phyloP scores from a whole-genome alignment of 2,797 vertebrate species.

The Sebastes aleutianus region DNA sequence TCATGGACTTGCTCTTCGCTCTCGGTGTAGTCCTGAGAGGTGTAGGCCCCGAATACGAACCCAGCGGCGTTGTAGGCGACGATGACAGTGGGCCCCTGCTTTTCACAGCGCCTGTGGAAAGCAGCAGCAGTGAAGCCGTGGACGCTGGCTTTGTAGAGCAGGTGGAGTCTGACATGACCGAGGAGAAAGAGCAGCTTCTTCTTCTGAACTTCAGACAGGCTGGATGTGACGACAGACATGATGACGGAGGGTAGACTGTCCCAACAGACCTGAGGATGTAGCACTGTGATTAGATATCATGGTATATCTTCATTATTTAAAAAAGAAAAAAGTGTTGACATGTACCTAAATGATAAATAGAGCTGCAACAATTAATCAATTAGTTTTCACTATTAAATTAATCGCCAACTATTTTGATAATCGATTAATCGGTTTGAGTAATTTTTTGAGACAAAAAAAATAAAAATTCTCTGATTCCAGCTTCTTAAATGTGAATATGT shows the following conservation, averaged over 20 bases:
- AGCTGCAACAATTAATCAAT: too few species aligned
- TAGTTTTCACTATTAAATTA: neutral
- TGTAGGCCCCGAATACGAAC: constrained; percentile 73
- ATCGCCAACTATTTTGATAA: neutral
- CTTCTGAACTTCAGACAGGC: constrained; percentile 55
- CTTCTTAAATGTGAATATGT: too few species aligned
- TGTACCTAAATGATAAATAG: too few species aligned
- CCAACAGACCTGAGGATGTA: neutral
- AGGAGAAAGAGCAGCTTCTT: constrained; percentile 66
- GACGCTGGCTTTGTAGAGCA: constrained; percentile 75
- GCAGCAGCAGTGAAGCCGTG: constrained; percentile 39
- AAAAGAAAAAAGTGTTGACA: neutral
- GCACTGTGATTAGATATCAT: neutral
- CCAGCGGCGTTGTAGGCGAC: constrained; percentile 64
- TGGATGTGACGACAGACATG: constrained; percentile 65
- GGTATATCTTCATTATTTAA: neutral
- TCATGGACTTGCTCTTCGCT: constrained; percentile 3
- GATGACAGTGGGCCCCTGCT: constrained; percentile 64
- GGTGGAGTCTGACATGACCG: constrained; percentile 50
- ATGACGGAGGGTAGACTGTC: constrained; percentile 29
- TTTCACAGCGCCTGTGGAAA: constrained; percentile 64
- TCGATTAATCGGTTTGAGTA: too few species aligned
- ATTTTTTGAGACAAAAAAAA: too few species aligned
- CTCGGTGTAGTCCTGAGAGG: constrained; percentile 50
- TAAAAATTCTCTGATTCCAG: too few species aligned